Percentiles rank a stretch among this genome's conserved stretches.
Conservation (phyloP, 2,797 vertebrate species). For the Bufotes viridis region DNA sequence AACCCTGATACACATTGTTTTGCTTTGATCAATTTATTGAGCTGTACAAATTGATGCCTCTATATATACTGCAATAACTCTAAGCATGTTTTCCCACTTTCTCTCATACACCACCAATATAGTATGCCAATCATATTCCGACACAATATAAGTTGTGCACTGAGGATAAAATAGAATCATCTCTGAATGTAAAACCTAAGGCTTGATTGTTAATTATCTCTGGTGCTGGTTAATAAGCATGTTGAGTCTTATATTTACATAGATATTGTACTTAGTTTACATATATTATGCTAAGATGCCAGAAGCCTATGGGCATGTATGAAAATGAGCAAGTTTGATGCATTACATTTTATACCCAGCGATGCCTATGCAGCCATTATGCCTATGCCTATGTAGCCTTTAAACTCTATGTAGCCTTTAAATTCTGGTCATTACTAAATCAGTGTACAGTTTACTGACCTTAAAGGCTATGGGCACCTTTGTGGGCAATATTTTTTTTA, state of each 20-base stretch:
- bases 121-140: neutral
- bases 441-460: too few species aligned
- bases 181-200: neutral
- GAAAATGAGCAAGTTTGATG: neutral
- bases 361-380: neutral
- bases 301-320: neutral
- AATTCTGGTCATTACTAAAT: neutral
- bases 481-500: too few species aligned
- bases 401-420: neutral
- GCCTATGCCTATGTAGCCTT: neutral
- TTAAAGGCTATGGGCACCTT: too few species aligned
- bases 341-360: neutral
- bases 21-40: slow-evolving; percentile 18
- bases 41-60: neutral
- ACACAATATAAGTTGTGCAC: neutral
- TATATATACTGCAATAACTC: neutral
- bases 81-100: neutral
- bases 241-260: neutral
- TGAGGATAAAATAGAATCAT: slow-evolving; percentile 14
- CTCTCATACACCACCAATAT: neutral
- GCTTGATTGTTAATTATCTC: slow-evolving; percentile 20
- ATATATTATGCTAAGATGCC: neutral
- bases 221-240: neutral
- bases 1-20: slow-evolving; percentile 19
- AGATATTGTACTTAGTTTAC: neutral